These are phyloP conservation scores for Scaptomyza caliginosa DNA, from an alignment of 2,888 invertebrate genomes.

Conservation along the genomic window DNA sequence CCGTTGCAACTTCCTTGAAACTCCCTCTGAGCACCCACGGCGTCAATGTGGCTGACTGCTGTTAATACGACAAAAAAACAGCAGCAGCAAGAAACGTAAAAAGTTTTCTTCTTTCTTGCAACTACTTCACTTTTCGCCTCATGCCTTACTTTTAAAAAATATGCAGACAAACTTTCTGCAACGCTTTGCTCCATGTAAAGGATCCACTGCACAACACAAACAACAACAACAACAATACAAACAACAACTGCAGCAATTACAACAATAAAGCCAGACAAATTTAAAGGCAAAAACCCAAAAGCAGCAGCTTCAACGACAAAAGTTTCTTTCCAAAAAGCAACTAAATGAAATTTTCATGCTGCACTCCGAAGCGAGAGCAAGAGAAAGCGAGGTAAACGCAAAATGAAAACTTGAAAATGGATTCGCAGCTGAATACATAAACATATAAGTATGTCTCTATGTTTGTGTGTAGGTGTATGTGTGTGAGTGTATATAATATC, in stretches of 20 bases:
- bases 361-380: constrained; percentile 19
- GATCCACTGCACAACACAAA: constrained; percentile 20
- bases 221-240: constrained; percentile 38
- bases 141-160: constrained; percentile 36
- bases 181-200: constrained; percentile 63
- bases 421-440: constrained; percentile 27
- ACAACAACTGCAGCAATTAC: constrained; percentile 27
- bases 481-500: constrained; percentile 7
- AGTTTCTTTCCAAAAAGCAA: constrained; percentile 57
- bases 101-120: constrained; percentile 61
- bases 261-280: constrained; percentile 70
- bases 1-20: not conserved
- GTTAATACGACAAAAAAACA: constrained; percentile 76
- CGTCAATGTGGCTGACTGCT: constrained; percentile 57
- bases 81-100: constrained; percentile 53
- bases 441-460: constrained; percentile 6
- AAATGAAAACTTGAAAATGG: constrained; percentile 37
- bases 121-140: constrained; percentile 7
- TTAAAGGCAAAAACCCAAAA: constrained; percentile 62
- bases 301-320: constrained; percentile 51
- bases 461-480: constrained; percentile 6
- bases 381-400: constrained; percentile 11
- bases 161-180: constrained; percentile 77
- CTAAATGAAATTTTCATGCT: constrained; percentile 79
- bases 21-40: constrained; percentile 8